Evolutionary conservation across 2,888 invertebrate species (phyloP).

Genomic region (Trichopoda pennipes): DNA sequence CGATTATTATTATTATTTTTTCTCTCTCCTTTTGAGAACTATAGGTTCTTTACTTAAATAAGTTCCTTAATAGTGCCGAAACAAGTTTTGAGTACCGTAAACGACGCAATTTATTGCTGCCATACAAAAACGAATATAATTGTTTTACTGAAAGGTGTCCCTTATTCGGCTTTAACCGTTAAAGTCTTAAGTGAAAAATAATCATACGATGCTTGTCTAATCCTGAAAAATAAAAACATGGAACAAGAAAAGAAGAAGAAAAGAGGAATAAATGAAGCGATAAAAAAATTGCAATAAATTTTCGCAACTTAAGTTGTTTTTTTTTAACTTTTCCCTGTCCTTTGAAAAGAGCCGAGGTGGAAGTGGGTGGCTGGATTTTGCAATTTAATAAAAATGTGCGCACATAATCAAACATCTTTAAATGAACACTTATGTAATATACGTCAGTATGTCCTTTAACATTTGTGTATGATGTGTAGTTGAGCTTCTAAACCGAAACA

Average conservation of each 20-base stretch:
- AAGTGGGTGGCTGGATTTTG: conserved; percentile 65
- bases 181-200: conserved; percentile 15
- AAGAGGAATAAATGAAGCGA: conserved; percentile 63
- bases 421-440: conserved; percentile 10
- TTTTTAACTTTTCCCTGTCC: conserved; percentile 21
- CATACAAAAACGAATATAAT: too few species aligned
- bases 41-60: too few species aligned
- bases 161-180: neutral
- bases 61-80: too few species aligned
- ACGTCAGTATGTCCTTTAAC: conserved; percentile 10
- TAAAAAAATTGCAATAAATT: conserved; percentile 71
- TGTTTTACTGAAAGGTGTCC: neutral
- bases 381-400: conserved; percentile 78
- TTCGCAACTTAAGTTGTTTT: conserved; percentile 66
- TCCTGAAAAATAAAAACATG: conserved; percentile 67
- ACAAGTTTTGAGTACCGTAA: too few species aligned
- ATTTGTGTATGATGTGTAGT: neutral
- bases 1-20: too few species aligned
- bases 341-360: conserved; percentile 41
- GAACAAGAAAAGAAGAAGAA: neutral
- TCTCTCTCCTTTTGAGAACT: too few species aligned
- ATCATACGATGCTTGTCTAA: conserved; percentile 70
- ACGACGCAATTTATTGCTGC: too few species aligned
- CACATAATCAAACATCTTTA: conserved; percentile 64
- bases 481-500: conserved; percentile 26